Conservation (phyloP, 2,888 invertebrate species). For the Asteroscopus sphinx region DNA sequence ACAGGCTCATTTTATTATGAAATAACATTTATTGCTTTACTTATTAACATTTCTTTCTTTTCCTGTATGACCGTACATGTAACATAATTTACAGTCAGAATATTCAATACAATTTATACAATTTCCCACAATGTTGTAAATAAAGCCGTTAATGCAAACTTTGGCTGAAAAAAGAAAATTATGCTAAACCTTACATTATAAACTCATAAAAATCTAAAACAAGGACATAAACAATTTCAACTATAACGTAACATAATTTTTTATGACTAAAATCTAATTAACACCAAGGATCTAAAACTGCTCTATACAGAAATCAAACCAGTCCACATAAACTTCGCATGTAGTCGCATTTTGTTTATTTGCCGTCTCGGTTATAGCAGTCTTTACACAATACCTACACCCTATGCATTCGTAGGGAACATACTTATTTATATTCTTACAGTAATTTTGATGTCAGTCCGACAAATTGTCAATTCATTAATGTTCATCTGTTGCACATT, state of each 20-base stretch:
- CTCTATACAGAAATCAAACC: slow-evolving; percentile 36
- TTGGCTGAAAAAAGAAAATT: slow-evolving; percentile 73
- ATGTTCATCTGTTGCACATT: slow-evolving; percentile 18
- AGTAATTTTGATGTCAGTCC: slow-evolving; percentile 58
- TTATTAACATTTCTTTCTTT: slow-evolving; percentile 35
- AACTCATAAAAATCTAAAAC: slow-evolving; percentile 83
- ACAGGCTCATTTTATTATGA: slow-evolving; percentile 31
- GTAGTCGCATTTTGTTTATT: slow-evolving; percentile 25
- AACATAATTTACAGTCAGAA: slow-evolving; percentile 11
- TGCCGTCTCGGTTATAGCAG: slow-evolving; percentile 43
- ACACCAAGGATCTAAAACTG: slow-evolving; percentile 54
- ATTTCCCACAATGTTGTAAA: slow-evolving; percentile 37
- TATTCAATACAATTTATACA: slow-evolving; percentile 17
- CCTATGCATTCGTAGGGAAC: slow-evolving; percentile 23
- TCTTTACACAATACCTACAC: slow-evolving; percentile 51
- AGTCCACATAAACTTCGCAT: slow-evolving; percentile 19
- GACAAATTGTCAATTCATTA: slow-evolving; percentile 44
- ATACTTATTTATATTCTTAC: slow-evolving; percentile 25
- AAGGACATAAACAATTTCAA: slow-evolving; percentile 84
- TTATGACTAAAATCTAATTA: slow-evolving; percentile 68
- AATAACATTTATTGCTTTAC: slow-evolving; percentile 44
- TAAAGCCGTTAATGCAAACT: slow-evolving; percentile 64
- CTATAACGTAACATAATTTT: slow-evolving; percentile 77
- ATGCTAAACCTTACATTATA: slow-evolving; percentile 71
- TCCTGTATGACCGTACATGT: slow-evolving; percentile 7